phyloP scores from a whole-genome alignment of 2,888 invertebrate species.

The Brenthis ino region DNA sequence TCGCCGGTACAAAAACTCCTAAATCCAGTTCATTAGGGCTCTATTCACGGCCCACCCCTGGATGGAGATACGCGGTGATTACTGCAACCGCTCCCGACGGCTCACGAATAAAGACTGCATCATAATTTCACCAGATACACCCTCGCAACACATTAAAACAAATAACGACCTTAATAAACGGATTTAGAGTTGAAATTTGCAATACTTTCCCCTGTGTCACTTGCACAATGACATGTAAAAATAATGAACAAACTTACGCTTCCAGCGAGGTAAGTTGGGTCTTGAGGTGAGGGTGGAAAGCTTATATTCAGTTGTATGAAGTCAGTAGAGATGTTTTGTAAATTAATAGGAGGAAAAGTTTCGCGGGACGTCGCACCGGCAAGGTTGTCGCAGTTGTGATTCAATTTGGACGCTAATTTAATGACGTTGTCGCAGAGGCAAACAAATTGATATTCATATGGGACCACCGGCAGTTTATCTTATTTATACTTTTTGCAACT shows the following conservation, averaged over 20 bases:
- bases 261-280: slow-evolving; percentile 57
- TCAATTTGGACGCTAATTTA: slow-evolving; percentile 82
- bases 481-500: slow-evolving; percentile 59
- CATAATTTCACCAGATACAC: slow-evolving; percentile 82
- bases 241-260: slow-evolving; percentile 79
- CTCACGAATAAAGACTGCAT: slow-evolving; percentile 83
- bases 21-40: slow-evolving; percentile 83
- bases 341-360: slow-evolving; percentile 82
- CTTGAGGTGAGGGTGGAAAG: slow-evolving; percentile 55
- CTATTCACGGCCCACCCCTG: slow-evolving; percentile 81
- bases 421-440: slow-evolving; percentile 76
- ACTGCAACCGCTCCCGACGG: slow-evolving; percentile 83
- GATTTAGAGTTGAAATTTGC: slow-evolving; percentile 63
- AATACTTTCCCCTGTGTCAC: slow-evolving; percentile 60
- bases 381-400: slow-evolving; percentile 82
- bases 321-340: slow-evolving; percentile 74
- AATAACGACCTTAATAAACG: slow-evolving; percentile 62
- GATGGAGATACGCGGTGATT: slow-evolving; percentile 83
- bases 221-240: slow-evolving; percentile 83
- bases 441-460: slow-evolving; percentile 83
- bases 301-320: slow-evolving; percentile 54
- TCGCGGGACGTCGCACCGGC: slow-evolving; percentile 75
- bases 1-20: slow-evolving; percentile 80
- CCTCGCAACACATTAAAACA: slow-evolving; percentile 55
- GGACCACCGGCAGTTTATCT: slow-evolving; percentile 70